Evolutionary conservation across 2,797 vertebrate genomes (phyloP), one percentile per base, ranked within the genome.

Genomic region (Chelon auratus): DNA sequence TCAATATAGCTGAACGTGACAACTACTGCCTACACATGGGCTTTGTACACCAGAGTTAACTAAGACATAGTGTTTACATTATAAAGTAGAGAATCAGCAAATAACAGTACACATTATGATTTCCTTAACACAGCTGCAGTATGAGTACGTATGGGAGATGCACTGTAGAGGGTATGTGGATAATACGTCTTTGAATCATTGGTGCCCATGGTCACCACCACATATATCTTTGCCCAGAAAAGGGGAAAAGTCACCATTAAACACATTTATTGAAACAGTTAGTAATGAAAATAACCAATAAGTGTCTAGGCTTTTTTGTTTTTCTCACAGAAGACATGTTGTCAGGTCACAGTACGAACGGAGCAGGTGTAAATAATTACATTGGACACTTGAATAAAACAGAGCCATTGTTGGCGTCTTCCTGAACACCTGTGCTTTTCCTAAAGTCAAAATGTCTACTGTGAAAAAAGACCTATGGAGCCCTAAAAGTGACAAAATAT

Each of bases 21-120:
- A 79, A 89, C 92, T 93, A 93, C 89, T 80, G 89, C 87, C 85
- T 93, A 94, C 90, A 90, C 88, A 85, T 90, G 91, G 85, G 90
- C 77, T 93, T 90, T 91, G 85, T 93, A 94, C 91, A 95, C 83
- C 86, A 90, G 90, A 89, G 85, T 83, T 83, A 91, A 92, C 90
- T 91, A 92, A 91, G 89, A 94, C 89, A 91, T 87, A 80, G 87
- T 86, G 92, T 91, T 94, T 92, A 93, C 91, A 91, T 91, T 83
- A 87, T 84, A 91, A 93, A 88, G 85, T 82, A 93, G 84, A 91
- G 87, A 90, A 91, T 93, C 85, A 86, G 86, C 85, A 85, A 89
- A 77, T 80, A 85, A 92, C 88, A 90, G 83, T 89, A 91, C 82
- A 93, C 89, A 85, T 82, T 80, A 88, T 91, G 86, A 90, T 84